Evolutionary conservation across 2,888 invertebrate species (phyloP).

Genomic region (Zaprionus lineosus): DNA sequence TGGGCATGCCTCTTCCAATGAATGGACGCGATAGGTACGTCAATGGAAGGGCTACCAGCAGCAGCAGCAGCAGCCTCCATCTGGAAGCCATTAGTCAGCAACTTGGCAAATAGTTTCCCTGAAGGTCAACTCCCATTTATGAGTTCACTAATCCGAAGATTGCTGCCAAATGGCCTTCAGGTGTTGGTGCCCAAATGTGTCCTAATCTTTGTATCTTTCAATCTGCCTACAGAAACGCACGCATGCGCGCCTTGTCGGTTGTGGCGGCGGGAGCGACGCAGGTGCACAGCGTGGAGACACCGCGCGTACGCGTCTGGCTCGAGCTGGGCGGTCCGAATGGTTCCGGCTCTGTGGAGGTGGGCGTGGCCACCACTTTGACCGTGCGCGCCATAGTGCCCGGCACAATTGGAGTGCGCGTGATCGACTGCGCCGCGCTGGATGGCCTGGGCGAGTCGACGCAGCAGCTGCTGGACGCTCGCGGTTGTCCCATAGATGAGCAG

Average conservation of each 20-base stretch:
- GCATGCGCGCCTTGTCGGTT: slow-evolving; percentile 63
- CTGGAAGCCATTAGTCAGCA: no score
- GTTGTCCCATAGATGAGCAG: slow-evolving; percentile 89
- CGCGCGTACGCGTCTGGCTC: slow-evolving; percentile 88
- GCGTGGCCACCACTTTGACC: slow-evolving; percentile 87
- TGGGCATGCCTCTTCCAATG: slow-evolving; percentile 77
- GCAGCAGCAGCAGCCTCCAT: no score
- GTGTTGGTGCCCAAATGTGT: background rate
- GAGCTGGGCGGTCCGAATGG: slow-evolving; percentile 85
- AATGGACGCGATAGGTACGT: slow-evolving; percentile 52
- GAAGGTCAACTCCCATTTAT: no score
- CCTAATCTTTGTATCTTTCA: background rate
- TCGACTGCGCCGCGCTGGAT: slow-evolving; percentile 91
- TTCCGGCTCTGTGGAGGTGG: slow-evolving; percentile 87
- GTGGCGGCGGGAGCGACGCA: slow-evolving; percentile 28
- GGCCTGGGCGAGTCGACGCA: slow-evolving; percentile 90
- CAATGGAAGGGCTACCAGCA: background rate
- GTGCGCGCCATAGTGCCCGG: slow-evolving; percentile 84
- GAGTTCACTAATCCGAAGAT: no score
- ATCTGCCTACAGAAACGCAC: slow-evolving; percentile 44
- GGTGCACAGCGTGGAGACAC: slow-evolving; percentile 74
- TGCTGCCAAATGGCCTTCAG: no score
- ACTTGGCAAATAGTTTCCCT: no score
- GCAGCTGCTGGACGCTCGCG: slow-evolving; percentile 88
- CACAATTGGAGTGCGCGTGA: slow-evolving; percentile 88